Evolutionary conservation across 2,797 vertebrate genomes (phyloP), one percentile per base, ranked within the genome.

Genomic region (Artibeus lituratus): DNA sequence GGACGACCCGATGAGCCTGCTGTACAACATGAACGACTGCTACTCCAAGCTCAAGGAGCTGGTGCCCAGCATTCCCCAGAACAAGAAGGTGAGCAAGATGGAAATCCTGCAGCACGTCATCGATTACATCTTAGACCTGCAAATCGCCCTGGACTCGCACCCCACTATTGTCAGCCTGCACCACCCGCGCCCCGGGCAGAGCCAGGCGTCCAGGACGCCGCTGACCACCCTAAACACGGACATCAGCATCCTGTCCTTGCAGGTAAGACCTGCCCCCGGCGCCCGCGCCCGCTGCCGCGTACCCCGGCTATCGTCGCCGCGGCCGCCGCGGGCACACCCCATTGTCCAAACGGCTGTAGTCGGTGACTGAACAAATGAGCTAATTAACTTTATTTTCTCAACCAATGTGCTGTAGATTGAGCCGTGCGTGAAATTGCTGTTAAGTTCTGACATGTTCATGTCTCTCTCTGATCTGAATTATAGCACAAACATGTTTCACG

Each of bases 61-160:
- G 98, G 99, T 99, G 98, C 99, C 99, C 97, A 99, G 99, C 98
- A 99, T 99, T 98, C 99, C 99, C 2, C 99, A 99, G 98, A 99
- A 99, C 98, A 99, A 99, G 99, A 99, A 99, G 98, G 99, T 99
- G 97, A 99, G 99, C 99, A 99, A 99, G 99, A 99, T 99, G 99
- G 99, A 99, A 99, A 99, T 99, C 98, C 98, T 99, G 98, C 99
- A 99, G 99, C 99, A 99, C 98, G 99, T 99, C 97, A 99, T 99
- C 98, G 99, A 99, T 97, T 99, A 99, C 98, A 99, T 99, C 97
- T 98, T 99, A 98, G 99, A 99, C 99, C 99, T 99, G 99, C 99
- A 99, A 99, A 99, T 99, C 97, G 99, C 99, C 76, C 98, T 99
- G 97, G 99, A 99, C 98, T 99, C 99, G 62, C 99, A 99, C 97